Evolutionary conservation across 2,888 invertebrate genomes (phyloP), one percentile per base, ranked within the genome.

Genomic region (Apodemia zela): DNA sequence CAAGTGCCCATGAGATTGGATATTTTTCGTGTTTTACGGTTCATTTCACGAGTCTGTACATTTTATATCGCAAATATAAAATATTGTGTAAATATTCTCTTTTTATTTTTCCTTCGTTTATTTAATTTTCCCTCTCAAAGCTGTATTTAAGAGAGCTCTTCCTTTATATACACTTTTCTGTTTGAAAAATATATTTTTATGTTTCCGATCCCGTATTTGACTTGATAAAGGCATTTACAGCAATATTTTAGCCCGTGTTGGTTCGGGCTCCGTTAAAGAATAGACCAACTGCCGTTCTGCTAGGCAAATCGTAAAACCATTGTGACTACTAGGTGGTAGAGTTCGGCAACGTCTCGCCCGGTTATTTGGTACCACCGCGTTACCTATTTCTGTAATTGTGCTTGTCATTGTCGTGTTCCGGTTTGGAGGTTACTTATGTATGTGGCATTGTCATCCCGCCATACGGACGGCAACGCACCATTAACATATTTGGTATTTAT

Each of bases 1-100:
- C 78, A 76, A 73, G 70, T 71, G 63, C 69, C 71, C 68, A 69
- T 69, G 64, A 72, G 73, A 75, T 76, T 71, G 54, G 54, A 54
- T 18, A 51, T 54, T 54, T 54, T 25, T 51, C 21, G 51, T 21
- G 21, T 21, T 54, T 54, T 54, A 54, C 51, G 21, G 21, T 25
- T 54, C 51, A 54, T 54, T 21, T 54, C 51, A 13, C 13, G 11
- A 51, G 49, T 18, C 49, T 13, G 42, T 51, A 54, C 51, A 54
- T 54, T 54, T 54, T 54, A 54, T 54, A 54, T 54, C 13, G 51
- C 51, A 18, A 54, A 21, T 54, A 54, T 54, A 54, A 54, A 54
- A 54, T 54, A 54, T 54, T 21, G 25, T 54, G 11, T 54, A 54
- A 54, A 54, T 21, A 54, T 25, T 13, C 25, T 21, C 54, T 11